Evolutionary conservation across 1,140 invertebrate genomes (phyloP).

Genomic region (Planococcus citri): DNA sequence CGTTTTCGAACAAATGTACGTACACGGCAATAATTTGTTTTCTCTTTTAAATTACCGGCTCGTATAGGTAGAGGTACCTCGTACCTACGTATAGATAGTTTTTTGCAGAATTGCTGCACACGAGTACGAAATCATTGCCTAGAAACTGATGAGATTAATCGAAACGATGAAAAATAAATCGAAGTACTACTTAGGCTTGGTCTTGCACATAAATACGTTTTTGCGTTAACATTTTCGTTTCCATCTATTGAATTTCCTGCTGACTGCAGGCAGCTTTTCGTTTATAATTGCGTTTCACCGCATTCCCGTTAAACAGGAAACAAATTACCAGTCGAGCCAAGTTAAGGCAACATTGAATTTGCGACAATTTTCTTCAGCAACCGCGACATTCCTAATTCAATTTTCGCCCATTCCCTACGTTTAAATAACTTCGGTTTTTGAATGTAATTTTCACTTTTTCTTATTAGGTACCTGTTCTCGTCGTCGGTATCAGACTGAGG

Average conservation of each 20-base stretch:
- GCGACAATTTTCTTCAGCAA: slow-evolving; percentile 17
- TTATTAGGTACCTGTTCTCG: slow-evolving; percentile 7
- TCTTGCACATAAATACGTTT: background rate
- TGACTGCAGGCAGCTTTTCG: background rate
- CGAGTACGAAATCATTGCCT: too few species aligned
- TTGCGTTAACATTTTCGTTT: background rate
- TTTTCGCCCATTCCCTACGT: background rate
- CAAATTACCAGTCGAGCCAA: slow-evolving; percentile 9
- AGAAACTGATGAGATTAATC: too few species aligned
- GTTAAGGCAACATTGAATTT: slow-evolving; percentile 12
- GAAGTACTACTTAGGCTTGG: too few species aligned
- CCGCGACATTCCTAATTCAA: slow-evolving; percentile 17
- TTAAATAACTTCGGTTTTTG: background rate
- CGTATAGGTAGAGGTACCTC: too few species aligned
- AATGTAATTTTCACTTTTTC: slow-evolving; percentile 3
- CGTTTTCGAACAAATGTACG: too few species aligned
- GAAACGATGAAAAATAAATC: too few species aligned
- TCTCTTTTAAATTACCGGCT: too few species aligned
- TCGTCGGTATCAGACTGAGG: background rate
- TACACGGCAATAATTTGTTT: too few species aligned
- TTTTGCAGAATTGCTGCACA: too few species aligned
- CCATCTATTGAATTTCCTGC: background rate
- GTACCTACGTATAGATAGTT: too few species aligned
- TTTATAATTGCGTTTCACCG: slow-evolving; percentile 10
- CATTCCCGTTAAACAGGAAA: slow-evolving; percentile 13